A percentile compares a stretch with the other conserved stretches of the same genome.
Conservation (phyloP, 1,140 invertebrate genomes). For the Panagrolaimus sp. region DNA sequence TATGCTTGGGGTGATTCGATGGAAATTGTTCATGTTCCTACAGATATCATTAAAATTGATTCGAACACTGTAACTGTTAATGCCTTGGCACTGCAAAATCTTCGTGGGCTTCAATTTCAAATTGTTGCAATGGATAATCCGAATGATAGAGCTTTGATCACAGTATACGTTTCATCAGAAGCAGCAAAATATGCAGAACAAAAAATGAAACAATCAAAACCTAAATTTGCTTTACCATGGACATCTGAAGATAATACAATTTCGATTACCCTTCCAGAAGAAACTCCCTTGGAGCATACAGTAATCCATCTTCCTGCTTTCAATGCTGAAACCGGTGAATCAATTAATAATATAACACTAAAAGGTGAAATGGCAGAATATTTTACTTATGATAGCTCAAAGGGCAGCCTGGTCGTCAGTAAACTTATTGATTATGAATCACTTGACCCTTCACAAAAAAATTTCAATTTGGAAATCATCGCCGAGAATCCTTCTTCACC, state of each 20-base stretch:
- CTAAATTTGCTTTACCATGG: constrained; percentile 26
- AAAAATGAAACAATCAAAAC: constrained; percentile 14
- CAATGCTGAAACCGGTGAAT: constrained; percentile 22
- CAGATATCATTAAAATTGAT: background rate
- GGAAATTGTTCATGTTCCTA: background rate
- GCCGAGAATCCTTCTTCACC: background rate
- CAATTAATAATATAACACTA: background rate
- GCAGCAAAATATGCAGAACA: background rate
- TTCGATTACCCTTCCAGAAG: constrained; percentile 24
- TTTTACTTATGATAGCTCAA: background rate
- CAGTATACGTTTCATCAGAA: constrained; percentile 4
- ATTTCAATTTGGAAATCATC: background rate
- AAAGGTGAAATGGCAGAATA: background rate
- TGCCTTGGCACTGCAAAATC: background rate
- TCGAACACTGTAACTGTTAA: background rate
- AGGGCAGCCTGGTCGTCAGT: background rate
- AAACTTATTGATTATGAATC: constrained; percentile 24
- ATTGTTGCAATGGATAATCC: constrained; percentile 12
- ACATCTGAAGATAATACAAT: constrained; percentile 20
- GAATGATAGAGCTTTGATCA: constrained; percentile 10
- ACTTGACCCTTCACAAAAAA: background rate
- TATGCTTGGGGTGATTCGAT: constrained; percentile 3
- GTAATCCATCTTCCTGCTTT: constrained; percentile 23
- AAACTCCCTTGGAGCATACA: constrained; percentile 18
- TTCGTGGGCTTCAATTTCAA: constrained; percentile 10